phyloP scores from a whole-genome alignment of 2,113 vertebrate genomes.

The Salvator merianae region DNA sequence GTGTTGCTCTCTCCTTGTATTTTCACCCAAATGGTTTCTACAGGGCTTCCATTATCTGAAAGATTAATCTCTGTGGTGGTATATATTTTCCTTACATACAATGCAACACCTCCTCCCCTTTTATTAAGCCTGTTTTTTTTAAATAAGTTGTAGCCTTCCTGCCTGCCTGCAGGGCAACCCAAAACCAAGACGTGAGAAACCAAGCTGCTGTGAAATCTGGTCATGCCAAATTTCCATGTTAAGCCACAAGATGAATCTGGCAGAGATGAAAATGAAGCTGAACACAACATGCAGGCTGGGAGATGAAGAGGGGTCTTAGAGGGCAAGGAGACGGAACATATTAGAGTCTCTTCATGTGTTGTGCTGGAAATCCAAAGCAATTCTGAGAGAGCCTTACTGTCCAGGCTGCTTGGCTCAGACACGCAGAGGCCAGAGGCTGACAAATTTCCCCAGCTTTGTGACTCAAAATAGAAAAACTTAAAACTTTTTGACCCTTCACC shows the following conservation, averaged over 20 bases:
- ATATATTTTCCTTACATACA: too few species aligned
- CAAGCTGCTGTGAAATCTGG: not conserved
- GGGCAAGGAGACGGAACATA: not conserved
- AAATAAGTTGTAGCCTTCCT: too few species aligned
- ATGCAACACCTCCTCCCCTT: too few species aligned
- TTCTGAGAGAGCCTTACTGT: not conserved
- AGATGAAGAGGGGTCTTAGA: not conserved
- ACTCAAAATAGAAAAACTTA: slow-evolving; percentile 39
- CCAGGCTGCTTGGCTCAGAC: slow-evolving; percentile 13
- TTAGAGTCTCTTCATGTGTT: not conserved
- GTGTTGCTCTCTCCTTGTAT: too few species aligned
- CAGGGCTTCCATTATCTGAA: too few species aligned
- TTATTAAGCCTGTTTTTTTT: too few species aligned
- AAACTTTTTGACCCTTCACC: slow-evolving; percentile 31
- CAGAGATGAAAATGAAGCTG: not conserved
- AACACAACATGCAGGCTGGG: not conserved
- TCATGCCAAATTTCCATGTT: not conserved
- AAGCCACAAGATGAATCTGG: not conserved
- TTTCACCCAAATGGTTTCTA: too few species aligned
- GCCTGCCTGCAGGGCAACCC: too few species aligned
- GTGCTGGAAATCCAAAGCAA: not conserved
- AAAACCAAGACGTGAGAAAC: too few species aligned
- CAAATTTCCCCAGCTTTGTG: slow-evolving; percentile 36
- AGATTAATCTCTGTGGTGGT: too few species aligned
- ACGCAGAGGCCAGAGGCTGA: slow-evolving; percentile 29